These are phyloP conservation scores for Ardeotis arabs DNA, from an alignment of 2,113 vertebrate genomes.

Conservation along the genomic window DNA sequence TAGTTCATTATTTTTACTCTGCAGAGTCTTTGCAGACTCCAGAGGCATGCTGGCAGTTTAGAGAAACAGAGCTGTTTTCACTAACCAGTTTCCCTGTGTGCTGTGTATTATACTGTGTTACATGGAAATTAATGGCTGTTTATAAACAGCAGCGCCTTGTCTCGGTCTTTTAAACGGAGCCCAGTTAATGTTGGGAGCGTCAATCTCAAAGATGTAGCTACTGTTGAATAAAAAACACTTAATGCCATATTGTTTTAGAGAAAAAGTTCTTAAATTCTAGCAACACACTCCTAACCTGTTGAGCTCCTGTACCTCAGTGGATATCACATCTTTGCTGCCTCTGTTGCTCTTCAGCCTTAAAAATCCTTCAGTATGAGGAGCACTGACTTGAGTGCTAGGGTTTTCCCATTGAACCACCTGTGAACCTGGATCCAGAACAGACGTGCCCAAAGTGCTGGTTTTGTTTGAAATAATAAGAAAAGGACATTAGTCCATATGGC, in stretches of 20 bases:
- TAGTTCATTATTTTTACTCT: conserved; percentile 71
- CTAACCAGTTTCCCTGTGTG: background rate
- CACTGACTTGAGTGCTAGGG: background rate
- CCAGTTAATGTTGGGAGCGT: background rate
- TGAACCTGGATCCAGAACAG: background rate
- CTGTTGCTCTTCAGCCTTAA: background rate
- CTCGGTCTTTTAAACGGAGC: background rate
- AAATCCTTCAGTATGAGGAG: background rate
- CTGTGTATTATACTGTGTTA: background rate
- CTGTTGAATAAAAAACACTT: background rate
- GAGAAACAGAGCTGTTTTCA: conserved; percentile 41
- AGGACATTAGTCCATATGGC: background rate
- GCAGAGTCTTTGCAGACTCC: conserved; percentile 24
- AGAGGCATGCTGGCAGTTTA: conserved; percentile 28
- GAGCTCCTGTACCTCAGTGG: background rate
- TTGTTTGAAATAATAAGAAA: background rate
- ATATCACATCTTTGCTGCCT: background rate
- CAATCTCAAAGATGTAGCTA: background rate
- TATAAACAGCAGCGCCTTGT: background rate
- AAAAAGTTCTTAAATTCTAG: background rate
- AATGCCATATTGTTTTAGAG: background rate
- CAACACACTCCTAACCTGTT: background rate
- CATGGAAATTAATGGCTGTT: background rate
- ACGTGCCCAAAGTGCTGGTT: background rate
- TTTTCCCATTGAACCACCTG: background rate